Percentiles rank a stretch among this genome's conserved stretches.
Evolutionary conservation across 2,113 vertebrate genomes (phyloP).

Genomic region (Fulmarus glacialis): DNA sequence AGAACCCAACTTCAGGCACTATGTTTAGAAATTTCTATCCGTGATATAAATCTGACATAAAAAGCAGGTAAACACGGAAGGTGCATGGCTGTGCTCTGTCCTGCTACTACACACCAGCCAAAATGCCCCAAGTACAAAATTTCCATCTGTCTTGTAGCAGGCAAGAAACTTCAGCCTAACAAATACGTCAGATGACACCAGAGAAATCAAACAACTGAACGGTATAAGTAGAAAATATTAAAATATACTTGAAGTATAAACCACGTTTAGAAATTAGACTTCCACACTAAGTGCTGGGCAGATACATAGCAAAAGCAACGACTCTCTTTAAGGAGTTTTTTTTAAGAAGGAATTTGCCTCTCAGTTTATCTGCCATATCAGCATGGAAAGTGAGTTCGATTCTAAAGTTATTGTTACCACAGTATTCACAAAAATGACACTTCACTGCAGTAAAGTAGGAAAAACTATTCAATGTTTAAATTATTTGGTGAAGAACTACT

Average conservation of each 20-base stretch:
- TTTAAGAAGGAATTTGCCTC: not conserved
- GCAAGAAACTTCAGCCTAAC: not conserved
- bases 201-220: not conserved
- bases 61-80: not conserved
- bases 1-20: not conserved
- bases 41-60: not conserved
- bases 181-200: fast-evolving
- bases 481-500: not conserved
- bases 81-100: not conserved
- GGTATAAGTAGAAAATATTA: not conserved
- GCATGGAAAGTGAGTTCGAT: not conserved
- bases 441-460: not conserved
- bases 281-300: not conserved
- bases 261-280: not conserved
- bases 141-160: not conserved
- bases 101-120: not conserved
- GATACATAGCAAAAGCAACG: not conserved
- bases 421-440: not conserved
- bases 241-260: not conserved
- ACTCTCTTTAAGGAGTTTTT: not conserved
- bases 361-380: not conserved
- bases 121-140: not conserved
- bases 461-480: not conserved
- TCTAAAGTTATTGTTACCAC: not conserved
- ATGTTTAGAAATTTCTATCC: not conserved